A percentile compares a stretch with the other conserved stretches of the same genome.
Evolutionary conservation across 2,113 vertebrate species (phyloP).

Genomic region (Gymnogyps californianus): DNA sequence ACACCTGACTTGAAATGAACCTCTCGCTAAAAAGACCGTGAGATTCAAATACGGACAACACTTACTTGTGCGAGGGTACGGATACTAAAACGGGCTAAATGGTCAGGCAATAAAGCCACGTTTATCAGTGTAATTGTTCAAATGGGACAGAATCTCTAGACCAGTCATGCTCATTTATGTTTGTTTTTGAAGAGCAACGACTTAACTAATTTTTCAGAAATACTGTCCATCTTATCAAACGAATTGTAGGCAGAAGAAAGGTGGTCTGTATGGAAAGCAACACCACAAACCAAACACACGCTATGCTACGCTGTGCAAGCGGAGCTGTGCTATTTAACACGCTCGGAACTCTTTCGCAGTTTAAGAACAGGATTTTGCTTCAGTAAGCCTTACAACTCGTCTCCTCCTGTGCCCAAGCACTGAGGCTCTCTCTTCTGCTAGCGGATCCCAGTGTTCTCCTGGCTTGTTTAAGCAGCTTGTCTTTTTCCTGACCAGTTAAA

Average conservation of each 20-base stretch:
- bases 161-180: not conserved
- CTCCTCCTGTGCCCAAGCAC: not conserved
- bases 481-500: not conserved
- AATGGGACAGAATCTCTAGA: not conserved
- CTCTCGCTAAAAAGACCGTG: not conserved
- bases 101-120: not conserved
- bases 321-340: not conserved
- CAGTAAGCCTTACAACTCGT: not conserved
- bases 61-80: not conserved
- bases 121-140: not conserved
- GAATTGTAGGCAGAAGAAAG: not conserved
- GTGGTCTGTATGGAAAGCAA: not conserved
- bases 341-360: not conserved
- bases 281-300: rapidly evolving
- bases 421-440: not conserved
- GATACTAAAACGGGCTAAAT: too few relatives aligned
- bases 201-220: not conserved
- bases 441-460: not conserved
- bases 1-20: not conserved
- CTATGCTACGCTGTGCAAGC: not conserved
- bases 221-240: rapidly evolving
- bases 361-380: not conserved
- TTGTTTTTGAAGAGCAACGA: not conserved
- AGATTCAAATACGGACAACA: not conserved
- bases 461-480: not conserved